These are phyloP conservation scores for Graphium colonna DNA, from an alignment of 2,888 invertebrate genomes.

Conservation along the genomic window DNA sequence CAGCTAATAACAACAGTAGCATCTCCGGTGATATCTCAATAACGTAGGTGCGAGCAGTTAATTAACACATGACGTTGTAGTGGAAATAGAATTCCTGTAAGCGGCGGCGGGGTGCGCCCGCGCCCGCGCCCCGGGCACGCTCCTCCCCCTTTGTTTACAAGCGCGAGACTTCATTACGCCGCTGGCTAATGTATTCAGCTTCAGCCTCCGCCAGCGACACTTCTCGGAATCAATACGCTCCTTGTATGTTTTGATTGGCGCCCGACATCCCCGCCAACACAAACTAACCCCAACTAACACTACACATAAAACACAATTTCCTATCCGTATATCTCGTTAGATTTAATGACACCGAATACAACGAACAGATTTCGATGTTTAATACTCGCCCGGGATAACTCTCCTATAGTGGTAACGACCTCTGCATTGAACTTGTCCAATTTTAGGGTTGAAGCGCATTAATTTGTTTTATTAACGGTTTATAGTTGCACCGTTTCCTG, in stretches of 20 bases:
- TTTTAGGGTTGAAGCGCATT: conserved; percentile 76
- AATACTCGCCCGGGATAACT: conserved; percentile 75
- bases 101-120: conserved; percentile 60
- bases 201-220: conserved; percentile 80
- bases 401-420: conserved; percentile 77
- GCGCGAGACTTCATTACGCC: conserved; percentile 80
- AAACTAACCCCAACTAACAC: conserved; percentile 49
- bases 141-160: conserved; percentile 74
- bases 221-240: conserved; percentile 81
- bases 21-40: conserved; percentile 75
- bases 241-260: conserved; percentile 80
- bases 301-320: conserved; percentile 58
- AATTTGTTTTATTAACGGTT: conserved; percentile 77
- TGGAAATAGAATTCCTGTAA: conserved; percentile 78
- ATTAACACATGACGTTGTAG: conserved; percentile 79
- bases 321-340: conserved; percentile 38
- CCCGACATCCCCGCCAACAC: conserved; percentile 45
- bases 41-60: conserved; percentile 77
- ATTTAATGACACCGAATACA: conserved; percentile 77
- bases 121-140: conserved; percentile 41
- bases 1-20: conserved; percentile 75
- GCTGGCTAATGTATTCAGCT: conserved; percentile 80
- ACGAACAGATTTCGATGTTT: conserved; percentile 78
- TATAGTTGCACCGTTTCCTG: conserved; percentile 74
- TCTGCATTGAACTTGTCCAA: conserved; percentile 79